Percentiles rank a stretch among this genome's conserved stretches.
phyloP scores from a whole-genome alignment of 2,797 vertebrate species.

The Esox lucius region DNA sequence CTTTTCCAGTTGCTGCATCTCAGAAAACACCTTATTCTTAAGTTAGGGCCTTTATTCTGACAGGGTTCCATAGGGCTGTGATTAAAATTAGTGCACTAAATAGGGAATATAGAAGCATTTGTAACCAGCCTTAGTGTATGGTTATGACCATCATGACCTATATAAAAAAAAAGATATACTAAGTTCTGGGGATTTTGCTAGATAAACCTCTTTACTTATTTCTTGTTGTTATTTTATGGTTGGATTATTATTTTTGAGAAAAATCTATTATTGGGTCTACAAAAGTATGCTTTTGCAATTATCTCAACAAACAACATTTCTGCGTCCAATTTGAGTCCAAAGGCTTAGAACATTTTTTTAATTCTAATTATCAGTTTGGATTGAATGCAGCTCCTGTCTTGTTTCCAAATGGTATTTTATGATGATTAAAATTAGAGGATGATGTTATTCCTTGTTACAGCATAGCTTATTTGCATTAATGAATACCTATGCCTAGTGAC shows the following conservation, averaged over 20 bases:
- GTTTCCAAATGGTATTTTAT: background rate
- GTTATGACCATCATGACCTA: background rate
- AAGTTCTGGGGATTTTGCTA: background rate
- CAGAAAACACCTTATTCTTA: background rate
- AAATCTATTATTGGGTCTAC: background rate
- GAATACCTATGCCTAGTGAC: constrained; percentile 28
- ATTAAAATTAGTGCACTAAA: background rate
- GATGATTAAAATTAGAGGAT: constrained; percentile 1
- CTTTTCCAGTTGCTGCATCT: background rate
- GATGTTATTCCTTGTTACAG: constrained; percentile 18
- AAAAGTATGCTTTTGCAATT: background rate
- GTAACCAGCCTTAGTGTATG: background rate
- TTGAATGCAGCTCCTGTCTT: background rate
- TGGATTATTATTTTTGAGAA: too few species aligned
- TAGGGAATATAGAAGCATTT: background rate
- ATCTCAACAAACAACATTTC: background rate
- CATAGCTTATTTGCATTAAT: constrained; percentile 30
- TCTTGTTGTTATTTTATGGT: too few species aligned
- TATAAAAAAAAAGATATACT: too few species aligned
- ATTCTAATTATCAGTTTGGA: constrained; percentile 12
- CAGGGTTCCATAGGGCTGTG: background rate
- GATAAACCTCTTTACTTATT: background rate
- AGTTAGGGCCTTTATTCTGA: background rate
- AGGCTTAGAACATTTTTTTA: constrained; percentile 10
- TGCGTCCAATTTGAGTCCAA: constrained; percentile 23